Conservation (phyloP, 2,888 invertebrate species). For the Calliphora vomitoria region DNA sequence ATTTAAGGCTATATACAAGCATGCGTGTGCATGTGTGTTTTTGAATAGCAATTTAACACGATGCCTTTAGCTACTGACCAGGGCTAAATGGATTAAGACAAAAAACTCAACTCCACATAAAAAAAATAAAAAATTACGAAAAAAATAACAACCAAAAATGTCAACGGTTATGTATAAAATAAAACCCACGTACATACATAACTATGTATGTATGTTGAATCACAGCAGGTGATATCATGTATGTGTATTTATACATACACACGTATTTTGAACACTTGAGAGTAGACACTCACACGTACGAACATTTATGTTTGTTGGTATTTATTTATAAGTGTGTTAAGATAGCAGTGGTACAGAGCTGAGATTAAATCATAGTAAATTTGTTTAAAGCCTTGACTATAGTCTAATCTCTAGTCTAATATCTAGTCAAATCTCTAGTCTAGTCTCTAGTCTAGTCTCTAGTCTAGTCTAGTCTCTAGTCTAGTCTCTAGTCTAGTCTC, state of each 20-base stretch:
- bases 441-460: no score
- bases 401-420: no score
- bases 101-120: conserved; percentile 27
- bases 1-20: not conserved
- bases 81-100: conserved; percentile 62
- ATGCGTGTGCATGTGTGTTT: not conserved
- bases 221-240: conserved; percentile 50
- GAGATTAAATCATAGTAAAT: no score
- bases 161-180: conserved; percentile 3
- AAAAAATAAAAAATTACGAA: conserved; percentile 12
- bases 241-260: not conserved
- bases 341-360: not conserved
- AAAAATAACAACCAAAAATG: conserved; percentile 5
- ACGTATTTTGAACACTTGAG: not conserved
- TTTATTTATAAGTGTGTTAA: not conserved
- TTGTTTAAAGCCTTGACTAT: no score
- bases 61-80: conserved; percentile 49
- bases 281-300: not conserved
- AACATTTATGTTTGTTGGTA: not conserved
- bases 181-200: not conserved
- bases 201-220: not conserved
- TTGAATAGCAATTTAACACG: conserved; percentile 33
- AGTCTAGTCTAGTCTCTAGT: no score
- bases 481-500: no score
- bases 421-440: no score